Conservation (phyloP, 1,140 invertebrate species). For the Dermatophagoides farinae region DNA sequence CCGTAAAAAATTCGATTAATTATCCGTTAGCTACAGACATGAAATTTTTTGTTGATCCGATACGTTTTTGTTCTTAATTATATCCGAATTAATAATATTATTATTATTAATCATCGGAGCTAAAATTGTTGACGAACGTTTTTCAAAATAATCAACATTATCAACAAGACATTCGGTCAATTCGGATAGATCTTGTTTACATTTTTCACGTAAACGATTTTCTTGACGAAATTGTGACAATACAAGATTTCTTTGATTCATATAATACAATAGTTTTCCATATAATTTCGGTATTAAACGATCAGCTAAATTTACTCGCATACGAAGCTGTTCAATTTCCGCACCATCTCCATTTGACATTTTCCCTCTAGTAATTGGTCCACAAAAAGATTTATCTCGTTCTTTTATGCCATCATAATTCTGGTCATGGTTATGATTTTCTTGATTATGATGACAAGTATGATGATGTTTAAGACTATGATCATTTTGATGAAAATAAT, state of each 20-base stretch:
- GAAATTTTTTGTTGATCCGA: too few relatives aligned
- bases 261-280: slow-evolving; percentile 1
- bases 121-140: too few relatives aligned
- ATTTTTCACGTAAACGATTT: neutral
- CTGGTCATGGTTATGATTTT: neutral
- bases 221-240: neutral
- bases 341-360: too few relatives aligned
- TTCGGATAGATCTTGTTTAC: neutral
- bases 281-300: slow-evolving; percentile 2
- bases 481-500: neutral
- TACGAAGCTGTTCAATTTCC: neutral
- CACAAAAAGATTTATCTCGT: too few relatives aligned
- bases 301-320: neutral
- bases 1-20: too few relatives aligned
- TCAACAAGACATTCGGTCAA: neutral
- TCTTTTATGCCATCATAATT: neutral
- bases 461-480: neutral
- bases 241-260: neutral
- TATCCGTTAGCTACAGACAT: too few relatives aligned
- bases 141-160: too few relatives aligned
- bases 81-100: too few relatives aligned
- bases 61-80: too few relatives aligned
- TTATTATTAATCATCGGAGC: too few relatives aligned
- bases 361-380: too few relatives aligned
- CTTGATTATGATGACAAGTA: too few relatives aligned